Percentiles rank a stretch among this genome's conserved stretches.
Evolutionary conservation across 37 sponge, comb jelly and placozoan genomes (phyloP).

Genomic region (Chondrosia reniformis): DNA sequence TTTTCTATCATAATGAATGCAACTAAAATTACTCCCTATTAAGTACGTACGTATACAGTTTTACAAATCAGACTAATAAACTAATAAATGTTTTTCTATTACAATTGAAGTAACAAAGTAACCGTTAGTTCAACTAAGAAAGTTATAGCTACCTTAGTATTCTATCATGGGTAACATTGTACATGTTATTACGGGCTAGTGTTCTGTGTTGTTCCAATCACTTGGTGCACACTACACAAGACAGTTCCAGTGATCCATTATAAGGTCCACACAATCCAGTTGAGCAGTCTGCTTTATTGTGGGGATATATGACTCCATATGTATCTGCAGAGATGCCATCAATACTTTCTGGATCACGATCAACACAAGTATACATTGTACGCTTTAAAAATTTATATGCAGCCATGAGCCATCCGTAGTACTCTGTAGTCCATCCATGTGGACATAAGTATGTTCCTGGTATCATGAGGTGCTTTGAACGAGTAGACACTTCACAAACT

Average conservation of each 20-base stretch:
- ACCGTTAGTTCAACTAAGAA: no score
- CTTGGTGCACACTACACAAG: slow-evolving; percentile 22
- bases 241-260: neutral
- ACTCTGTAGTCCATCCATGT: slow-evolving; percentile 7
- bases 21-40: no score
- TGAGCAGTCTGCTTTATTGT: neutral
- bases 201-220: no score
- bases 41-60: no score
- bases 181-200: no score
- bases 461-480: slow-evolving; percentile 14
- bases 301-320: neutral
- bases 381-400: neutral
- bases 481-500: neutral
- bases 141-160: no score
- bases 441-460: slow-evolving; percentile 13
- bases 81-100: no score
- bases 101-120: no score
- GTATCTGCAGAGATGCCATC: neutral
- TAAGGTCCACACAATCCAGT: slow-evolving; percentile 7
- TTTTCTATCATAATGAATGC: no score
- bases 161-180: no score
- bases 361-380: neutral
- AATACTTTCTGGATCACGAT: neutral
- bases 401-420: slow-evolving; percentile 12
- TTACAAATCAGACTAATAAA: no score